These are phyloP conservation scores for Semnopithecus entellus DNA, from an alignment of 2,113 vertebrate genomes.

Conservation along the genomic window DNA sequence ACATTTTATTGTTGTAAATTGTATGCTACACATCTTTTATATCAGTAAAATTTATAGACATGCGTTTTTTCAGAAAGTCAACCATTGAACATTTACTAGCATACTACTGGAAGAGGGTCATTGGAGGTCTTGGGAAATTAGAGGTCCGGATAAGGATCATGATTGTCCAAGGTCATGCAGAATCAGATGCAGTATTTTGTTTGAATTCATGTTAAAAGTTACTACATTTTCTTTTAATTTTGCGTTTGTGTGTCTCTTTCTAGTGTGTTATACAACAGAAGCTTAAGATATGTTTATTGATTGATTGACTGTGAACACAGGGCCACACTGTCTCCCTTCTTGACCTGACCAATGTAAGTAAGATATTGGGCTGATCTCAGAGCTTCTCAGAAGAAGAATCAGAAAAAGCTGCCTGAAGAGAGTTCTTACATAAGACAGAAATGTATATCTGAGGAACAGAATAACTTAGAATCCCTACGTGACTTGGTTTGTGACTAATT, in stretches of 20 bases:
- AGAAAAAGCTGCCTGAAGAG: background rate
- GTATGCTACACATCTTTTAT: background rate
- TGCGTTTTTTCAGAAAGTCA: background rate
- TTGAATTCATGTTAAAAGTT: background rate
- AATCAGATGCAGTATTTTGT: background rate
- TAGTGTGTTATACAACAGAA: background rate
- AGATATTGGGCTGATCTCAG: background rate
- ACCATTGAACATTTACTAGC: background rate
- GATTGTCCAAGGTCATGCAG: background rate
- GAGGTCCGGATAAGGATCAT: background rate
- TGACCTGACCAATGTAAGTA: background rate
- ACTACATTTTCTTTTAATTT: background rate
- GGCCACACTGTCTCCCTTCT: background rate
- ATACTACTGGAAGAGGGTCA: background rate
- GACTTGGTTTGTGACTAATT: background rate
- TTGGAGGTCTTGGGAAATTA: background rate
- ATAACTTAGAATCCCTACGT: background rate
- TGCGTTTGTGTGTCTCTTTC: background rate
- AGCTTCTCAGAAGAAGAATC: background rate
- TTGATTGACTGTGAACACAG: background rate
- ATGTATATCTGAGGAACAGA: background rate
- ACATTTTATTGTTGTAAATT: background rate
- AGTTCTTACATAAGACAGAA: background rate
- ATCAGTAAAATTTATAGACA: background rate
- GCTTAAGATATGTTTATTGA: background rate